Evolutionary conservation across 2,797 vertebrate species (phyloP).

Genomic region (Alosa sapidissima): DNA sequence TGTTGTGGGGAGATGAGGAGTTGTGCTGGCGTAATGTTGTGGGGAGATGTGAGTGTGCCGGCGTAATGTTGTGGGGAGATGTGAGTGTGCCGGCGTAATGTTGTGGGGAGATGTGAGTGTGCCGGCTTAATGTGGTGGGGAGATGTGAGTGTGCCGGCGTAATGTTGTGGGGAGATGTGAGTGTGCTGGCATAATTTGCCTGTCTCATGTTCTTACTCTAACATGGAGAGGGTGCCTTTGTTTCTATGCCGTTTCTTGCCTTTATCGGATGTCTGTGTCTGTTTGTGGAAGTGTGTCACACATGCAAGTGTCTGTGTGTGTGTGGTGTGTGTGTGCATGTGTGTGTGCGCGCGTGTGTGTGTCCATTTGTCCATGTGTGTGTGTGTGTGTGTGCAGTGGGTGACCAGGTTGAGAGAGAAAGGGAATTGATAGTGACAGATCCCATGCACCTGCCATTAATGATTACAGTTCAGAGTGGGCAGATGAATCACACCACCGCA

Average conservation of each 20-base stretch:
- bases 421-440: conserved; percentile 45
- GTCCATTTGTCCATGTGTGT: too few relatives aligned
- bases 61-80: too few relatives aligned
- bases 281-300: background rate
- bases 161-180: too few relatives aligned
- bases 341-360: background rate
- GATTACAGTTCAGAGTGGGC: conserved; percentile 17
- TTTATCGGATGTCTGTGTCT: background rate
- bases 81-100: too few relatives aligned
- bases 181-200: too few relatives aligned
- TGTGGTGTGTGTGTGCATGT: background rate
- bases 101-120: too few relatives aligned
- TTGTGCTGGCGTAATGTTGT: too few relatives aligned
- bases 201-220: too few relatives aligned
- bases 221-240: conserved; percentile 16
- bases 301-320: background rate
- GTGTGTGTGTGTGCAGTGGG: background rate
- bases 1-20: too few relatives aligned
- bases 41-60: too few relatives aligned
- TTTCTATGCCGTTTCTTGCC: conserved; percentile 12
- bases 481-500: conserved; percentile 21
- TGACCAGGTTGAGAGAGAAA: conserved; percentile 22
- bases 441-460: conserved; percentile 45
- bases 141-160: too few relatives aligned
- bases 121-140: too few relatives aligned